Percentiles rank a stretch among this genome's conserved stretches.
Conservation (phyloP, 2,888 invertebrate genomes). For the Autographa gamma region DNA sequence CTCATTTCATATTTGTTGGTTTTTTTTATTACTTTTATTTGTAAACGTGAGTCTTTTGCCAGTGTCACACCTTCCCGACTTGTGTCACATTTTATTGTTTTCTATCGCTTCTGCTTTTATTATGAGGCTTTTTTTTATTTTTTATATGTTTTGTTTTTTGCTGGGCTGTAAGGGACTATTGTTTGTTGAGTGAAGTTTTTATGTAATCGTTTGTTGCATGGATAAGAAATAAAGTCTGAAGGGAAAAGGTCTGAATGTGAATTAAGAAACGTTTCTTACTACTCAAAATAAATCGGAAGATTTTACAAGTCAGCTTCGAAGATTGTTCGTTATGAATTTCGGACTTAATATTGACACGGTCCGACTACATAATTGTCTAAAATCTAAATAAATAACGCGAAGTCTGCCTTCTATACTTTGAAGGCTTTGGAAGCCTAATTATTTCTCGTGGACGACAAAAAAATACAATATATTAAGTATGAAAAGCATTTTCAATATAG, state of each 20-base stretch:
- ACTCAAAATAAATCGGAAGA: neutral
- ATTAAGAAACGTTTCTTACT: too few relatives aligned
- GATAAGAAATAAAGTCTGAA: too few relatives aligned
- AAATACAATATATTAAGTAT: too few relatives aligned
- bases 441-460: too few relatives aligned
- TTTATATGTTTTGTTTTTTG: neutral
- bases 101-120: constrained; percentile 35
- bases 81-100: constrained; percentile 83
- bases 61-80: constrained; percentile 88
- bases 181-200: neutral
- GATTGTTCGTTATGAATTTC: neutral
- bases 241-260: too few relatives aligned
- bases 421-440: too few relatives aligned
- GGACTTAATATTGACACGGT: neutral
- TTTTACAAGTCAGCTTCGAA: neutral
- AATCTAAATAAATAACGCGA: neutral
- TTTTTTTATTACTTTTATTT: constrained; percentile 48
- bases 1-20: constrained; percentile 44
- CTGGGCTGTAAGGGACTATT: neutral
- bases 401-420: too few relatives aligned
- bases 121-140: constrained; percentile 33
- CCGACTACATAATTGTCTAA: neutral
- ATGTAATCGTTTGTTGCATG: too few relatives aligned
- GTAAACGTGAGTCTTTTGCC: constrained; percentile 61
- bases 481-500: too few relatives aligned